A percentile compares a stretch with the other conserved stretches of the same genome.
phyloP scores from a whole-genome alignment of 2,797 vertebrate genomes.

The Onychomys torridus region DNA sequence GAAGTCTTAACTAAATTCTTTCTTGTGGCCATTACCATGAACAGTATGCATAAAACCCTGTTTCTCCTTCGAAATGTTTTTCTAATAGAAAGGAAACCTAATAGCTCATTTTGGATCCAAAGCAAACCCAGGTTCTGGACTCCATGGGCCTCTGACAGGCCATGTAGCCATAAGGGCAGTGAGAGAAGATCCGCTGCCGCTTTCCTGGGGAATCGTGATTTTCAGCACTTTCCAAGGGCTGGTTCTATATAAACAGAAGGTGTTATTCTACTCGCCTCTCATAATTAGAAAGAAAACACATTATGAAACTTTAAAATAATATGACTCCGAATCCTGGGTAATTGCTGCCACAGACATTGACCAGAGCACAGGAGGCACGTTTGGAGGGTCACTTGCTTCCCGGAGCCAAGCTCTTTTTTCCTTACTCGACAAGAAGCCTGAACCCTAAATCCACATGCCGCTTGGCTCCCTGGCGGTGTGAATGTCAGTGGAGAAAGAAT shows the following conservation, averaged over 20 bases:
- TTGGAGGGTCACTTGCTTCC: constrained; percentile 34
- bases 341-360: constrained; percentile 47
- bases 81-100: constrained; percentile 71
- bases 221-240: constrained; percentile 54
- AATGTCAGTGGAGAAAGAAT: background rate
- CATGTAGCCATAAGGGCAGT: constrained; percentile 40
- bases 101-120: constrained; percentile 67
- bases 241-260: constrained; percentile 63
- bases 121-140: constrained; percentile 67
- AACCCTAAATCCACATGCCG: background rate
- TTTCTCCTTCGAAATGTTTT: constrained; percentile 68
- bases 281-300: constrained; percentile 65
- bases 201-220: constrained; percentile 59
- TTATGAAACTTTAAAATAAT: constrained; percentile 49
- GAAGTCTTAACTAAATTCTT: constrained; percentile 54
- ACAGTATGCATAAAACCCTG: background rate
- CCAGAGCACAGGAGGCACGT: background rate
- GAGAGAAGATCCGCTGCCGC: constrained; percentile 38
- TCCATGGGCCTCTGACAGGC: constrained; percentile 57
- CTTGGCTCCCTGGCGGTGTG: background rate
- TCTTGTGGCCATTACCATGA: constrained; percentile 39
- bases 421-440: constrained; percentile 17
- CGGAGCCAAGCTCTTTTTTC: background rate
- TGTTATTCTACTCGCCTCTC: constrained; percentile 57
- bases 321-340: background rate